Percentiles rank a stretch among this genome's conserved stretches.
Evolutionary conservation across 2,797 vertebrate species (phyloP).

Genomic region (Natrix natrix): DNA sequence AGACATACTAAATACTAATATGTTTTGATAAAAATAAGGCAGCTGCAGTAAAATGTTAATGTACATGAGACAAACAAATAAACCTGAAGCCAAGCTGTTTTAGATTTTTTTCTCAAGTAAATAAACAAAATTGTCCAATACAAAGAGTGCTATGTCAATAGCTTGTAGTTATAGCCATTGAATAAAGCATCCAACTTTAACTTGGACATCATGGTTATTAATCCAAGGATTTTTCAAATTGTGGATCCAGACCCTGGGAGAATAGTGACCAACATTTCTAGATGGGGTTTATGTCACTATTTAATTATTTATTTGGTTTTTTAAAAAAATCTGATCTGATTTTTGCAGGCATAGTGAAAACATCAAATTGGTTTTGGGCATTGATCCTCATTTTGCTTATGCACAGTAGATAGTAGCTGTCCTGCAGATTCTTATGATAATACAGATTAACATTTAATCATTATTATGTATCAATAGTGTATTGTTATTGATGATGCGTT

Average conservation of each 20-base stretch:
- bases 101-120: not conserved
- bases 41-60: not conserved
- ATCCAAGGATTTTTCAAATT: not conserved
- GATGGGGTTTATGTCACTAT: not conserved
- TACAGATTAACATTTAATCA: not conserved
- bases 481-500: not conserved
- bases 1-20: not conserved
- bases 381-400: not conserved
- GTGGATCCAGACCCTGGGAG: not conserved
- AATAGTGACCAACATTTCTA: not conserved
- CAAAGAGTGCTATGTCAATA: not conserved
- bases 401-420: not conserved
- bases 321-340: not conserved
- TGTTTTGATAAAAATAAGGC: not conserved
- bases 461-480: not conserved
- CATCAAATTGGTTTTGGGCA: not conserved
- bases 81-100: not conserved
- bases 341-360: not conserved
- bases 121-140: not conserved
- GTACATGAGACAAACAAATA: not conserved
- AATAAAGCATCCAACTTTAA: not conserved
- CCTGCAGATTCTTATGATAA: not conserved
- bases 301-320: not conserved
- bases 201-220: constrained; percentile 3
- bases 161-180: constrained; percentile 1